Evolutionary conservation across 2,888 invertebrate genomes (phyloP).

Genomic region (Pogonocherus hispidulus): DNA sequence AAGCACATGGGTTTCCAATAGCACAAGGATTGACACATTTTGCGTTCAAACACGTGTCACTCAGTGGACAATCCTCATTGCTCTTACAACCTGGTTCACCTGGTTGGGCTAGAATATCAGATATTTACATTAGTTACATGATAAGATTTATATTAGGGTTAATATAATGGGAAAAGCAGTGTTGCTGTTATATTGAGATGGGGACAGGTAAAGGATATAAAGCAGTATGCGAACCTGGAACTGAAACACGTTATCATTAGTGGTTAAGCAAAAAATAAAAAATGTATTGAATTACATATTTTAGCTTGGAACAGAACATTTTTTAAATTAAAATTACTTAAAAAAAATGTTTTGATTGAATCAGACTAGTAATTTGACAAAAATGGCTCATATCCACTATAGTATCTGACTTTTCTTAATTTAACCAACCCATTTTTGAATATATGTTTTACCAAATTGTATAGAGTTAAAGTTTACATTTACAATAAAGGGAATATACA

Average conservation of each 20-base stretch:
- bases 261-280: neutral
- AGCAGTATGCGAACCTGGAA: conserved; percentile 33
- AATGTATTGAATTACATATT: neutral
- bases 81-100: conserved; percentile 76
- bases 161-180: conserved; percentile 30
- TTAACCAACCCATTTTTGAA: no score
- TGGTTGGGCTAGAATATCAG: conserved; percentile 61
- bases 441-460: no score
- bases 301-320: neutral
- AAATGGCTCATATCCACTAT: no score
- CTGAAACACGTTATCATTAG: conserved; percentile 8
- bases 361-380: no score
- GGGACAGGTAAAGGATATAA: conserved; percentile 5
- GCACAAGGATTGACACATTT: conserved; percentile 85
- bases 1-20: conserved; percentile 79
- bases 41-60: conserved; percentile 80
- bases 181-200: conserved; percentile 53
- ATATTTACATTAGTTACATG: conserved; percentile 32
- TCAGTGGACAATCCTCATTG: conserved; percentile 80
- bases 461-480: no score
- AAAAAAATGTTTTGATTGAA: no score
- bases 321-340: conserved; percentile 23
- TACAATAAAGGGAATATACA: no score
- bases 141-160: conserved; percentile 26
- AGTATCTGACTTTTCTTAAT: no score